Evolutionary conservation across 2,797 vertebrate species (phyloP).

Genomic region (Mus caroli): DNA sequence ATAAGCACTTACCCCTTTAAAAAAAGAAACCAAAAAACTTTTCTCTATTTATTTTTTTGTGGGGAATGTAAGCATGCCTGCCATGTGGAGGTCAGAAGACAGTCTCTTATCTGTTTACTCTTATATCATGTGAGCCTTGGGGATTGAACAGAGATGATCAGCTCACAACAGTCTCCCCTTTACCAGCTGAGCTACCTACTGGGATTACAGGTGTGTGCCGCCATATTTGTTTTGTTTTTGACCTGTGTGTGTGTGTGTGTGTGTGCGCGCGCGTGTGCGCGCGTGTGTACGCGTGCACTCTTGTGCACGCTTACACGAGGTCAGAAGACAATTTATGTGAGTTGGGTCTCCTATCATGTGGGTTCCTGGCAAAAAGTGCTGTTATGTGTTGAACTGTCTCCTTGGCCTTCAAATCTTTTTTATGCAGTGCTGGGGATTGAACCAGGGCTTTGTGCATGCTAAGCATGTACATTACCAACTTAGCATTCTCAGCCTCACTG

Average conservation of each 20-base stretch:
- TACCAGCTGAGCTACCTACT: neutral
- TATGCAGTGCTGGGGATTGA: neutral
- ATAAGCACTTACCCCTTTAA: neutral
- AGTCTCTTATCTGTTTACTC: neutral
- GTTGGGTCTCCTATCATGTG: neutral
- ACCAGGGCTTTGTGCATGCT: neutral
- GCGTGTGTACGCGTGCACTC: neutral
- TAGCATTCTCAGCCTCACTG: neutral
- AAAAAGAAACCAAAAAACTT: neutral
- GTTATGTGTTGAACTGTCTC: neutral
- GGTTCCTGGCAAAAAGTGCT: neutral
- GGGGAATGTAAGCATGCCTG: neutral
- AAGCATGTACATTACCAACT: neutral
- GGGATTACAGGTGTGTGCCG: neutral
- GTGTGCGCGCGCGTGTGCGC: neutral
- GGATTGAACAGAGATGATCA: neutral
- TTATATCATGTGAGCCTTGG: neutral
- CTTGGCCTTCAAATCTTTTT: neutral
- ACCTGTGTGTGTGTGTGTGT: neutral
- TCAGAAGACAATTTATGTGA: neutral
- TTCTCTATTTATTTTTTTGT: neutral
- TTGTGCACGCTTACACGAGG: too few relatives aligned
- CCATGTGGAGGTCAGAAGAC: neutral
- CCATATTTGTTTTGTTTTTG: neutral
- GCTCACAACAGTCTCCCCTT: neutral